Percentiles rank a stretch among this genome's conserved stretches.
Conservation (phyloP, 2,797 vertebrate species). For the Tangara arthus region DNA sequence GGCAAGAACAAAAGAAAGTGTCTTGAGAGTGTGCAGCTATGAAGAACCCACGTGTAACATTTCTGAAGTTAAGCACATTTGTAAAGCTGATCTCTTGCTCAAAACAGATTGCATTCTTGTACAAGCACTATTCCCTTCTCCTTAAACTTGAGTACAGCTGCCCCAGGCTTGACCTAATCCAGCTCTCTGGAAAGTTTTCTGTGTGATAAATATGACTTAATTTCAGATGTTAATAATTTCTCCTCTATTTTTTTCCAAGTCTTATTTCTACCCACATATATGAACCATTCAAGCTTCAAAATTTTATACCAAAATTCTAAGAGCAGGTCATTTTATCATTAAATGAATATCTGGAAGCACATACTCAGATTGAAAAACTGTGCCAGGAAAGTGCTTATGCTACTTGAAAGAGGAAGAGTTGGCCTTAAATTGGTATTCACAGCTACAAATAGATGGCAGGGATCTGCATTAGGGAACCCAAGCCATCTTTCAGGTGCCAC, state of each 20-base stretch:
- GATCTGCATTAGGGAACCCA: not conserved
- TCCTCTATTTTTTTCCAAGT: not conserved
- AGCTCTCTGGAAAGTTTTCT: not conserved
- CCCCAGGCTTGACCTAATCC: not conserved
- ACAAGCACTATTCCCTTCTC: not conserved
- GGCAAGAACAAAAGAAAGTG: not conserved
- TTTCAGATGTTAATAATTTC: not conserved
- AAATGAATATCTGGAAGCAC: not conserved
- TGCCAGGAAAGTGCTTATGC: not conserved
- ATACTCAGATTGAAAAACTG: not conserved
- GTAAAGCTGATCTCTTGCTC: not conserved
- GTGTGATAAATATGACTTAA: not conserved
- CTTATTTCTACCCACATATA: not conserved
- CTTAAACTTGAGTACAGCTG: not conserved
- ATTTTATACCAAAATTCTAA: not conserved
- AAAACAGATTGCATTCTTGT: not conserved
- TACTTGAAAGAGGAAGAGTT: not conserved
- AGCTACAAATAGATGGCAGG: not conserved
- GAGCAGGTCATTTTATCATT: not conserved
- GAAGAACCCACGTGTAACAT: not conserved
- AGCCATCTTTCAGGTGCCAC: not conserved
- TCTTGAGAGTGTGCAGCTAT: not conserved
- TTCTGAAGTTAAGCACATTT: not conserved
- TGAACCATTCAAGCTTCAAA: not conserved
- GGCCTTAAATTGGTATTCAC: not conserved